Base-by-base conservation (phyloP, 2,797 vertebrate genomes). In the Lophotriccus pileatus region DNA sequence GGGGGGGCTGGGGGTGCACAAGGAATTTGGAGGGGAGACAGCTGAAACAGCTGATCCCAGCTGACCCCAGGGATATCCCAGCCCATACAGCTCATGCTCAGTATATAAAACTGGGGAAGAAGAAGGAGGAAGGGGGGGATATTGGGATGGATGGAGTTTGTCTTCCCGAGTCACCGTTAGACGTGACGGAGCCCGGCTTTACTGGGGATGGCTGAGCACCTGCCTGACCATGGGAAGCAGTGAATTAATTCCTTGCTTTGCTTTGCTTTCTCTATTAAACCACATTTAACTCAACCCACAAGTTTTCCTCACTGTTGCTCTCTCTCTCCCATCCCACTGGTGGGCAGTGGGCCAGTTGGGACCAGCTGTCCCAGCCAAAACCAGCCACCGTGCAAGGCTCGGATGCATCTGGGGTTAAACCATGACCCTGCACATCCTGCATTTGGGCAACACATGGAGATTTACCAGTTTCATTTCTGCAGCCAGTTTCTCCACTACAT, bases 401-500 rank as follows among this genome's bases (percentile, higher is more conserved):
- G 17, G 66, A 52, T 64, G 59, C 37, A 77, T 47, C 66, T 41
- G 87, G 59, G 87, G 53, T 64, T 78, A 73, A 78, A 84, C 66
- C 80, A 34, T 5, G 9, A n/a, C 59, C 59, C 74, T 73, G 88
- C 66, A 56, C 16, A 75, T 30, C 22, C 50, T 36, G 88, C 34
- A 12, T 22, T 52, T 30, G 79, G 75, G 79, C 60, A 80, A 7
- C 49, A 80, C 76, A 19, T 5, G 82, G 70, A 91, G 89, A 76
- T 84, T 72, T 82, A 75, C 22, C 94, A 81, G 79, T 23, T 88
- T 16, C 70, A 39, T 44, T 81, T 53, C 90, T 93, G 81, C 75
- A 82, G 93, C 43, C 79, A 46, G 77, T 46, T 84, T 64, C 92
- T 76, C 89, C n/a, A 12, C 60, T 63, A 23, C 85, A 92, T 94